Evolutionary conservation across 2,113 vertebrate species (phyloP), one percentile per base, ranked within the genome.

Genomic region (Tragelaphus scriptus): DNA sequence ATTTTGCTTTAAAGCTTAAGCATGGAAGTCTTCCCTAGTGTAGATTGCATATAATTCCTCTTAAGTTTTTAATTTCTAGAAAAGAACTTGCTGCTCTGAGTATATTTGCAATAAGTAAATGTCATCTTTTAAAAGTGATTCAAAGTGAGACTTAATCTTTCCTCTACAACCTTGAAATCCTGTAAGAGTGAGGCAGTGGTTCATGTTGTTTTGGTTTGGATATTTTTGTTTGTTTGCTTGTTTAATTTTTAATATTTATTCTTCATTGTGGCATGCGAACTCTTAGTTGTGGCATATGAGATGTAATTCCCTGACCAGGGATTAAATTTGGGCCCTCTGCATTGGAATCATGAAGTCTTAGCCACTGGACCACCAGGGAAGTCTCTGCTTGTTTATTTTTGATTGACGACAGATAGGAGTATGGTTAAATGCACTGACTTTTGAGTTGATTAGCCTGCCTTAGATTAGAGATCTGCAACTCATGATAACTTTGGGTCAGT

Each of bases 61-160:
- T 30, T 88, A 86, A 81, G 25, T 77, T 92, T 96, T 96, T 95
- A 94, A 90, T 97, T 98, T 97, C 55, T 96, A 86, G 25, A 85
- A 90, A 77, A 97, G 88, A 94, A 79, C n/a, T 80, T 85, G 13
- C 32, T 95, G 19, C 91, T 97, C 55, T 90, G 28, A 96, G 65
- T 85, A 4, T 28, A 55, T 90, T 92, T 85, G 68, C 56, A 94
- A 13, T 93, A 97, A 94, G 25, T 19, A 92, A 11, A 61, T 25
- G n/a, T 28, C 81, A 36, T 88, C 36, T 93, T 96, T 96, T 63
- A 71, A 56, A 85, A 61, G 30, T 96, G 63, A 56, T 86, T 94
- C 95, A 94, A 95, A 94, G 88, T 96, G 55, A 90, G 25, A 92
- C 82, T 92, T 88, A 56, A 56, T 11, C 36, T 91, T 81, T 93